Evolutionary conservation across 2,888 invertebrate genomes (phyloP), one percentile per base, ranked within the genome.

Genomic region (Cheilosia urbana): DNA sequence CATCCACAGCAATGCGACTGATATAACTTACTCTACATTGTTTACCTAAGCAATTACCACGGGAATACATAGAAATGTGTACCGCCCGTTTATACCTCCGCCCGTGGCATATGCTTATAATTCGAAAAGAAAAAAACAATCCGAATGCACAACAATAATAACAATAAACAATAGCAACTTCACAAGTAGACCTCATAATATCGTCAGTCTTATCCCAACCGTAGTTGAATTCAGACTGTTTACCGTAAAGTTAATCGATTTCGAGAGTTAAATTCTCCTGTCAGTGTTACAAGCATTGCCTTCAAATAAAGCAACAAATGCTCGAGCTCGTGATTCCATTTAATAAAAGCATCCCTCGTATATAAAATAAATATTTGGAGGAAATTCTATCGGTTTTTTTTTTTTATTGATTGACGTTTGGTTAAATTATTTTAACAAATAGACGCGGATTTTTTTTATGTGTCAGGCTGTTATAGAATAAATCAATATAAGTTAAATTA

Each of bases 121-220:
- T 42, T 60, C 3, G 30, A 57, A 42, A 17, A n/a, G 62, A 30
- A 34, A 30, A 11, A 19, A 34, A 55, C 34, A 63, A 47, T 45
- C 30, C 60, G 9, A 3, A 47, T 15, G 45, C 58, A 53, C 42
- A 60, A 27, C 37, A 72, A 66, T 40, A 57, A 57, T 55, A 49
- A 42, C 19, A 40, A 15, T 37, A 63, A 71, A 66, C 60, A 79
- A 60, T 65, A 65, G 51, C 51, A 49, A 71, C 45, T 49, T 13
- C 65, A 72, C 51, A 34, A 72, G 27, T 21, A 42, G 24, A 30
- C 58, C 15, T 15, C 65, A 40, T 30, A 21, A n/a, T 42, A 63
- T 9, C n/a, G 62, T 68, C 68, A 85, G 85, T 85, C 76, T 76
- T 51, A 68, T 63, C 62, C 63, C 19, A 81, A 77, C 76, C 76